Evolutionary conservation across 2,888 invertebrate species (phyloP), one percentile per base, ranked within the genome.

Genomic region (Meghimatium bilineatum): DNA sequence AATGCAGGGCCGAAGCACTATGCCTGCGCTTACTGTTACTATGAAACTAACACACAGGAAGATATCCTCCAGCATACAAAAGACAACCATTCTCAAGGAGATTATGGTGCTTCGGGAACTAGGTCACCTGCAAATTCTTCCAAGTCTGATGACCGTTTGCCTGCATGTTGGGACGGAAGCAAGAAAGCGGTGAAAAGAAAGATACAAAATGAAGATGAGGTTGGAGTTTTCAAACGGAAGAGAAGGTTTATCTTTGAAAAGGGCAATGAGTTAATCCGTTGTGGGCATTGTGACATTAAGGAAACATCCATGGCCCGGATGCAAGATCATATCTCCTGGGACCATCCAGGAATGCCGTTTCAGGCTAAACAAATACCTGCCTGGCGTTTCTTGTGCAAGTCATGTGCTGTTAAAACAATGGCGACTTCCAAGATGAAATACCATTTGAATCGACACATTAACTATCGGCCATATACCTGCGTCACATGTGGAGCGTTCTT

Each of bases 371-470:
- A 60, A 1, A 75, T 85, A 5, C 86, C 86, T 1, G 77, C 86
- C 29, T 86, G 86, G 88, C 84, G 86, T 49, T 88, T 86, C 67
- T 82, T 86, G 34, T 88, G 88, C 71, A 84, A 83, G 71, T 83
- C 83, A 14, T 88, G 88, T 76, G 78, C 84, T 26, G 85, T 88
- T 26, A 88, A 87, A 79, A 88, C 86, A 34, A 82, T 85, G 78
- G 87, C 86, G 29, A 86, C 85, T 34, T 85, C 87, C 76, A 88
- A 87, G 83, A 88, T 88, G 88, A 81, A 85, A 26, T 87, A 86
- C 80, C 88, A 88, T 84, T 79, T 87, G 52, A 87, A 87, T 72
- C 85, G 88, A 20, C 88, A 88, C 80, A 82, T 88, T 67, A 86
- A 85, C 78, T 88, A 88, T 79, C 81, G 86, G 5, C 88, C 88